Base-by-base conservation (phyloP, 1,140 invertebrate species). In the Aethina tumida region DNA sequence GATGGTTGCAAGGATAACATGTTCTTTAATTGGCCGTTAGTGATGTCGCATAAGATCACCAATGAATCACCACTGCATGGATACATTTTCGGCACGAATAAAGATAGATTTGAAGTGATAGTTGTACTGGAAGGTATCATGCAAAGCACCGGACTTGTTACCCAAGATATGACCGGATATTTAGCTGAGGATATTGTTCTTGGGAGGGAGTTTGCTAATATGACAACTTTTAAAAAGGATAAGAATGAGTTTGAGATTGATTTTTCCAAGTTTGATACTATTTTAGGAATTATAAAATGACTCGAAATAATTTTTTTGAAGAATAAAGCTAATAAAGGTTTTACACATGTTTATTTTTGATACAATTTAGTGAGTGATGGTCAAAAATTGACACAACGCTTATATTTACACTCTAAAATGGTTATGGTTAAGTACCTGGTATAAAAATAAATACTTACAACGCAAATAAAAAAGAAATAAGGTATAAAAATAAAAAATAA, bases 1-100 rank as follows among this genome's bases (percentile, higher is more conserved):
- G 88, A 95, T 55, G 81, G 83, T 28, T 84, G 86, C 35, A 78
- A 83, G 31, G 79, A 80, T 34, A 75, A 85, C 45, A 58, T 92
- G 1, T 94, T 97, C 62, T 87, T 97, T 54, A 91, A 96, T 27
- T 97, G 93, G 93, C 93, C 93, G 1, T 81, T 88, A 59, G 81
- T 81, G 2, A 82, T 90, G 40, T 77, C 87, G 5, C 86, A 90
- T 52, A 70, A 72, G 41, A 87, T 94, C 40, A 80, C 92, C 50
- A 68, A 70, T 3, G 65, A 69, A 3, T 84, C 80, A 33, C 94
- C 93, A 0, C 81, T 98, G 21, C 97, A 85, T 59, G 73, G 78
- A 28, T 74, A n/a, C n/a, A n/a, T n/a, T 94, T 49, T 84, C 84
- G 0, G 86, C 89, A 75, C 97, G 53, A 64, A 86, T 2, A 76